These are phyloP conservation scores for Petrolisthes cinctipes DNA, from an alignment of 2,888 invertebrate genomes.

Conservation along the genomic window DNA sequence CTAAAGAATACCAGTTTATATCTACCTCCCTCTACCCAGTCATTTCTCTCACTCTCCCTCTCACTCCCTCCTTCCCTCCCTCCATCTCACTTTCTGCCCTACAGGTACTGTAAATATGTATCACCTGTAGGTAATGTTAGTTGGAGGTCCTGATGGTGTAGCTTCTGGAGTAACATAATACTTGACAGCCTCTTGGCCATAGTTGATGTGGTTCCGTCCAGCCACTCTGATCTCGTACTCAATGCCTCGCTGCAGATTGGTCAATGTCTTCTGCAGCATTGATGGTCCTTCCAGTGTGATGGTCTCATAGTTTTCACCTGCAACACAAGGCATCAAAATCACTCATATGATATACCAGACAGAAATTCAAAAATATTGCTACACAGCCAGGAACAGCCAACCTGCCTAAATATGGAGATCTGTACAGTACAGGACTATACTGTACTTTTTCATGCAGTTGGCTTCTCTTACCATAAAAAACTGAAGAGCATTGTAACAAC, in stretches of 20 bases:
- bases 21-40: too few species aligned
- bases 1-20: too few species aligned
- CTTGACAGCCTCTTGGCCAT: slow-evolving; percentile 93
- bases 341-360: background rate
- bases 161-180: slow-evolving; percentile 95
- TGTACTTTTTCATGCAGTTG: too few species aligned
- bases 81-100: too few species aligned
- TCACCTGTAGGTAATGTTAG: slow-evolving; percentile 75
- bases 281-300: slow-evolving; percentile 58
- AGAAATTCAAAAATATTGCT: too few species aligned
- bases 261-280: slow-evolving; percentile 61
- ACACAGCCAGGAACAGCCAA: too few species aligned
- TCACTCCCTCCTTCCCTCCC: too few species aligned
- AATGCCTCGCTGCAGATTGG: slow-evolving; percentile 79
- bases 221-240: slow-evolving; percentile 97
- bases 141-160: slow-evolving; percentile 87
- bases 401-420: too few species aligned
- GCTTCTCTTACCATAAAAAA: too few species aligned
- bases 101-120: background rate
- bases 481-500: too few species aligned
- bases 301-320: slow-evolving; percentile 55
- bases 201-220: slow-evolving; percentile 93
- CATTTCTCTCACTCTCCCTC: too few species aligned
- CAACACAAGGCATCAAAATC: background rate
- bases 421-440: too few species aligned